Conservation (phyloP, 2,113 vertebrate species). For the Hucho hucho region DNA sequence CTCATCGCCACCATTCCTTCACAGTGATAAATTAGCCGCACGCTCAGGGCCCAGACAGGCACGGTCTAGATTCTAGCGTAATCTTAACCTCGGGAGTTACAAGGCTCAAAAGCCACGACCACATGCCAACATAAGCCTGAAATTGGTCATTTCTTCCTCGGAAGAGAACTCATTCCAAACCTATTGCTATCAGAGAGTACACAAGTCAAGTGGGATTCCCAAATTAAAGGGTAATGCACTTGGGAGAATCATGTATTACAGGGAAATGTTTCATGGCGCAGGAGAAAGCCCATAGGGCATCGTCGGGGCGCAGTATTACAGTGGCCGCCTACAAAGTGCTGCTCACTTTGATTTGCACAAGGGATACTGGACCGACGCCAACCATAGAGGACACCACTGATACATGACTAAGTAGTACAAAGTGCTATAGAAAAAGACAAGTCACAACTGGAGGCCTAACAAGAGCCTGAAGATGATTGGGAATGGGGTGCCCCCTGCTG, state of each 20-base stretch:
- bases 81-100: background rate
- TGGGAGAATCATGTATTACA: background rate
- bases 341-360: too few relatives aligned
- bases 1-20: constrained; percentile 42
- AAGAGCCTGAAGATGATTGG: constrained; percentile 37
- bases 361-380: constrained; percentile 25
- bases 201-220: constrained; percentile 24
- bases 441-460: constrained; percentile 42
- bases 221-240: constrained; percentile 8
- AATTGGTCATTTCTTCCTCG: background rate
- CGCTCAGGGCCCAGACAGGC: constrained; percentile 26
- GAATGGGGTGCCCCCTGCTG: background rate
- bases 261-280: background rate
- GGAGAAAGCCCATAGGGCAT: background rate
- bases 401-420: constrained; percentile 55
- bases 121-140: background rate
- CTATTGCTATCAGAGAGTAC: constrained; percentile 6
- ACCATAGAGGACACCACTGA: constrained; percentile 42
- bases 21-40: constrained; percentile 60
- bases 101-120: background rate
- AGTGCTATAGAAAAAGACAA: constrained; percentile 56
- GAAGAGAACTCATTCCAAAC: background rate
- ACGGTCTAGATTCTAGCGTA: too few relatives aligned
- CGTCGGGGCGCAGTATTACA: background rate
- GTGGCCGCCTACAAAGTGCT: constrained; percentile 18